Conservation (phyloP, 2,113 vertebrate species). For the Isurus oxyrinchus region DNA sequence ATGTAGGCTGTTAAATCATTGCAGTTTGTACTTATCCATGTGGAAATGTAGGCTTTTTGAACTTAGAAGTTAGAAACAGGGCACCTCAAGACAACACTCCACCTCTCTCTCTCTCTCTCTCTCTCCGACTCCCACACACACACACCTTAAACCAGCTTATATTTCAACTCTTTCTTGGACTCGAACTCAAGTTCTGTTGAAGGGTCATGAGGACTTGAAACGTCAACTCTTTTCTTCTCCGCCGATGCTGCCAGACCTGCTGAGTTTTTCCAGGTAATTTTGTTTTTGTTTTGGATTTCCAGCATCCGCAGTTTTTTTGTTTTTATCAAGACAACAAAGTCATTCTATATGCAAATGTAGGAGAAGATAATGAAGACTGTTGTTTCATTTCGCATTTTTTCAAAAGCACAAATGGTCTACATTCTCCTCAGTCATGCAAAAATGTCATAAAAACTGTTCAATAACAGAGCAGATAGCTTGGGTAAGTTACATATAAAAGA, state of each 20-base stretch:
- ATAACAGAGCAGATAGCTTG: not conserved
- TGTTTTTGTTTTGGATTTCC: too few species aligned
- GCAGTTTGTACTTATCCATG: not conserved
- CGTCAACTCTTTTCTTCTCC: too few species aligned
- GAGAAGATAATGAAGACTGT: not conserved
- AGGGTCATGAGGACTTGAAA: too few species aligned
- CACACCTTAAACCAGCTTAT: too few species aligned
- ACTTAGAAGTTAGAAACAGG: not conserved
- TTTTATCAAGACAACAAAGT: not conserved
- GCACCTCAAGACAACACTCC: not conserved
- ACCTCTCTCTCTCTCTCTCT: too few species aligned
- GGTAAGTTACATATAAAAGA: not conserved
- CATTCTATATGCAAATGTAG: not conserved
- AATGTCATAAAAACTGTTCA: not conserved
- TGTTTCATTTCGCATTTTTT: not conserved
- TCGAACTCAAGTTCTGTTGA: too few species aligned
- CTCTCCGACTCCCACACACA: too few species aligned
- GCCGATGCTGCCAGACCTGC: too few species aligned
- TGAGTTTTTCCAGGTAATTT: too few species aligned
- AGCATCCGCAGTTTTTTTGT: too few species aligned
- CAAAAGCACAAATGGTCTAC: not conserved
- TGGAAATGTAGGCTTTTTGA: not conserved
- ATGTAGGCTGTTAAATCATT: not conserved
- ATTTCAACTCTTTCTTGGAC: too few species aligned
- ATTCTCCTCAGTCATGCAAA: not conserved